These are phyloP conservation scores for Nematostella vectensis DNA, from an alignment of 92 coral and sea anemone species.

Conservation along the genomic window DNA sequence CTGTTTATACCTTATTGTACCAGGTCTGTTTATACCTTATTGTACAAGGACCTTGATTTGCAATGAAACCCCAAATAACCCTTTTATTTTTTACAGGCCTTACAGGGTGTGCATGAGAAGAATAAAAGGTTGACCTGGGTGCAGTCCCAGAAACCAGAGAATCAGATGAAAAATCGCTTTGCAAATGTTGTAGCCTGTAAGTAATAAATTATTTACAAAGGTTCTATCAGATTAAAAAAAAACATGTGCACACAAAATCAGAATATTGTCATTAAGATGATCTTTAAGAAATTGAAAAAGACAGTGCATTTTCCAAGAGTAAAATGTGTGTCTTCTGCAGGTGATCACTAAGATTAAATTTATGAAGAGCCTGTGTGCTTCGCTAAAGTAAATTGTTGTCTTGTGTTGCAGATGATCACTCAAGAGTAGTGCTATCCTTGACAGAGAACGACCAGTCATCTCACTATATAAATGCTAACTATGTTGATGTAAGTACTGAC, in stretches of 20 bases:
- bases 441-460: conserved; percentile 67
- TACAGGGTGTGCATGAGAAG: conserved; percentile 37
- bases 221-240: too few relatives aligned
- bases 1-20: background rate
- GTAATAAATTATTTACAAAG: conserved; percentile 5
- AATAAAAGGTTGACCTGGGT: conserved; percentile 39
- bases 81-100: too few relatives aligned
- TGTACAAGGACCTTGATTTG: too few relatives aligned
- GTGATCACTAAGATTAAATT: too few relatives aligned
- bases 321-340: too few relatives aligned
- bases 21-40: background rate
- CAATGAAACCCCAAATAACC: too few relatives aligned
- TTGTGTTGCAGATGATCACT: conserved; percentile 66
- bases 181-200: conserved; percentile 87
- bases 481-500: conserved; percentile 85
- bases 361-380: too few relatives aligned
- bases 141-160: conserved; percentile 60
- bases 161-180: conserved; percentile 80
- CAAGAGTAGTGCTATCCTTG: conserved; percentile 81
- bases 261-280: too few relatives aligned
- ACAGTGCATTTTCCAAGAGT: too few relatives aligned
- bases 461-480: conserved; percentile 85
- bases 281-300: too few relatives aligned
- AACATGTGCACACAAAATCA: too few relatives aligned
- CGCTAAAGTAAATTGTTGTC: background rate